Base-by-base conservation (phyloP, 2,113 vertebrate species). In the Caracal caracal region DNA sequence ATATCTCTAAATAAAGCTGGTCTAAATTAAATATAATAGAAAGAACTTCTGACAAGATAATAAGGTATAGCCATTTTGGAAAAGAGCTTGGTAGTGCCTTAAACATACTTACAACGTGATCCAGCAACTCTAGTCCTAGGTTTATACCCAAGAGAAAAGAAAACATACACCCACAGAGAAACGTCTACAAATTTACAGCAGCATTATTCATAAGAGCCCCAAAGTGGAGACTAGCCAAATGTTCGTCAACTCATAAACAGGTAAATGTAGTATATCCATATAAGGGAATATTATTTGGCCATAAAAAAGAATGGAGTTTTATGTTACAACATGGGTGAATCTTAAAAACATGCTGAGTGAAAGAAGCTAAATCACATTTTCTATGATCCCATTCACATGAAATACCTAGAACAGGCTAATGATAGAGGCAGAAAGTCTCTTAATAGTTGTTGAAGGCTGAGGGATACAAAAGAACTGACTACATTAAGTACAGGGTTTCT, bases 11-110 rank as follows among this genome's bases (percentile, higher is more conserved):
- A 84, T 47, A 89, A 84, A 87, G 43, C 12, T 87, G 19, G 19
- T 73, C 30, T 81, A 95, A 94, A 87, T 92, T 88, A 93, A 94
- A 79, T 15, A 66, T 26, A 92, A 89, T 56, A 8, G 75, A 86
- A 88, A 92, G 61, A 95, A 80, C 20, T 76, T 80, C 76, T 88
- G 63, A 76, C 1, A 3, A 93, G 81, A 47, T 56, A 75, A 94
- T 70, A 93, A 82, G 10, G 19, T n/a, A 84, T 0, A 43, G 30
- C 9, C 59, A 56, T 43, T 82, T 59, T 22, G 20, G 15, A 70
- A 87, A 90, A 66, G 2, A 90, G 70, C 56, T 79, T 90, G 61
- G 43, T 10, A 65, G 43, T 73, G 85, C 40, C 56, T 92, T 24
- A 75, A 59, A 88, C 4, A 63, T 12, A 83, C 47, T 66, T 71